A percentile compares a stretch with the other conserved stretches of the same genome.
Conservation (phyloP, 2,888 invertebrate species). For the Eupeodes latifasciatus region DNA sequence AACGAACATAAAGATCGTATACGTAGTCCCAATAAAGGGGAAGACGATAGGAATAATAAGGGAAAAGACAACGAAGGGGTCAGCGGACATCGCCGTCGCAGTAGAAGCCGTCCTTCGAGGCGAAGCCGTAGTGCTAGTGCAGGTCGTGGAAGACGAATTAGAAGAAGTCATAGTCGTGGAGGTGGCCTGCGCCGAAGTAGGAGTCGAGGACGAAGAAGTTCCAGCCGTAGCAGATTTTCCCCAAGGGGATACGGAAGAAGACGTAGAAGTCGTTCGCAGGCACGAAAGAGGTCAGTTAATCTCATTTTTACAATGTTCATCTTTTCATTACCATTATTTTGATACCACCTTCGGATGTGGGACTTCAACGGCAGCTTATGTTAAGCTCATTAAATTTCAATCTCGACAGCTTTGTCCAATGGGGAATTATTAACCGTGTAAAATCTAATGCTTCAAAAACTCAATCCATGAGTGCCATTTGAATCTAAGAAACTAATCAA, state of each 20-base stretch:
- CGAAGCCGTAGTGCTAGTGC: slow-evolving; percentile 78
- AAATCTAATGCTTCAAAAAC: too few relatives aligned
- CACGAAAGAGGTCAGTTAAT: slow-evolving; percentile 62
- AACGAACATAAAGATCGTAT: slow-evolving; percentile 29
- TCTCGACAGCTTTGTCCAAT: too few relatives aligned
- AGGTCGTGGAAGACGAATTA: slow-evolving; percentile 77
- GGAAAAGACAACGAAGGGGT: slow-evolving; percentile 65
- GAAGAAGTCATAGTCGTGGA: slow-evolving; percentile 65
- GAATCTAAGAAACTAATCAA: too few relatives aligned
- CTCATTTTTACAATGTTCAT: too few relatives aligned
- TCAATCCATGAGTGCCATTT: too few relatives aligned
- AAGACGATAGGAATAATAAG: slow-evolving; percentile 80
- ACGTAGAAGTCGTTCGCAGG: slow-evolving; percentile 74
- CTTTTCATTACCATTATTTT: too few relatives aligned
- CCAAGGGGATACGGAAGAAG: slow-evolving; percentile 77
- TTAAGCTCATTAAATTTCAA: too few relatives aligned
- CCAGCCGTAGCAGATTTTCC: slow-evolving; percentile 76
- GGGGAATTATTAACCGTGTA: too few relatives aligned
- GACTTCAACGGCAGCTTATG: too few relatives aligned
- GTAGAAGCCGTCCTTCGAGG: slow-evolving; percentile 78
- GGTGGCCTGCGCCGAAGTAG: slow-evolving; percentile 72
- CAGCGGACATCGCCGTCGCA: slow-evolving; percentile 77
- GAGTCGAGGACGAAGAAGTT: slow-evolving; percentile 76
- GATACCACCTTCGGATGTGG: too few relatives aligned
- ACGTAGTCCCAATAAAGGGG: slow-evolving; percentile 76